Conservation (phyloP, 2,888 invertebrate genomes). For the Habrosyne pyritoides region DNA sequence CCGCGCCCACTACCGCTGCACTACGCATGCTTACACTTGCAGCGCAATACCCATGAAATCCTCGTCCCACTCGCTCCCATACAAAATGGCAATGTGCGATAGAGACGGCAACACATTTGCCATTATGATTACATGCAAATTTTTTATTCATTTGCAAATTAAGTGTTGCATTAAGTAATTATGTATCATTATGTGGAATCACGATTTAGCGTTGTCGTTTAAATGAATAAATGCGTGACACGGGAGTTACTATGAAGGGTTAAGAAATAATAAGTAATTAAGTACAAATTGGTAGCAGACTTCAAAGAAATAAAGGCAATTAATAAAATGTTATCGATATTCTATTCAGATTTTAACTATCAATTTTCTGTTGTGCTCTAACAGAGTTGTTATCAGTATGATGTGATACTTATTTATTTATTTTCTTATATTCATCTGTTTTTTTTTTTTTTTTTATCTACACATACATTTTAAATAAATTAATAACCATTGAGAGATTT, state of each 20-base stretch:
- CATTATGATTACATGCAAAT: slow-evolving; percentile 75
- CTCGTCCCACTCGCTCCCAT: slow-evolving; percentile 58
- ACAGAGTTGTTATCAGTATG: neutral
- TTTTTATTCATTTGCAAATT: slow-evolving; percentile 79
- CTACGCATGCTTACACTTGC: slow-evolving; percentile 73
- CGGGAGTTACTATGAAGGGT: slow-evolving; percentile 37
- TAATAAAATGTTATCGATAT: neutral
- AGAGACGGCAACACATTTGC: slow-evolving; percentile 56
- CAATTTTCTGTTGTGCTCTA: no score
- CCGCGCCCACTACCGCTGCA: slow-evolving; percentile 76
- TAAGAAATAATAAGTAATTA: slow-evolving; percentile 24
- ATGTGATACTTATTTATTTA: no score
- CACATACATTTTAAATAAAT: no score
- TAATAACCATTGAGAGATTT: no score
- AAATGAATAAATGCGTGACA: slow-evolving; percentile 47
- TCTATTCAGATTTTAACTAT: neutral
- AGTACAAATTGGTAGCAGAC: neutral
- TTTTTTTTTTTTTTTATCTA: no score
- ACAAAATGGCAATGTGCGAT: slow-evolving; percentile 32
- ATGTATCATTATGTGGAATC: slow-evolving; percentile 69
- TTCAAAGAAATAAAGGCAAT: neutral
- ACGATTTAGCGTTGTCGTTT: slow-evolving; percentile 46
- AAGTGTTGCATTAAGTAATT: slow-evolving; percentile 76
- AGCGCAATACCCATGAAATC: slow-evolving; percentile 47
- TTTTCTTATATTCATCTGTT: no score